A percentile compares a stretch with the other conserved stretches of the same genome.
Evolutionary conservation across 2,113 vertebrate genomes (phyloP).

Genomic region (Spea bombifrons): DNA sequence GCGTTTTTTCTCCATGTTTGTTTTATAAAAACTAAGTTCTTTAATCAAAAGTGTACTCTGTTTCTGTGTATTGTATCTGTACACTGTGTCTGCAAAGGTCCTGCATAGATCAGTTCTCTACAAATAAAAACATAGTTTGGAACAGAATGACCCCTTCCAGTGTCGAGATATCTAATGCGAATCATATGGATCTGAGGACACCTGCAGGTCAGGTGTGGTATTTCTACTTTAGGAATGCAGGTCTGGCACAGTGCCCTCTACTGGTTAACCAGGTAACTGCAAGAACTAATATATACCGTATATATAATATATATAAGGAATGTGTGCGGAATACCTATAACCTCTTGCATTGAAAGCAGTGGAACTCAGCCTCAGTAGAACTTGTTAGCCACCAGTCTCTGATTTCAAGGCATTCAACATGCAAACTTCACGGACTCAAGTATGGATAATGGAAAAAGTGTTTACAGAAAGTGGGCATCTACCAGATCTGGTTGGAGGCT

Average conservation of each 20-base stretch:
- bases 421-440: too few relatives aligned
- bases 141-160: conserved; percentile 18
- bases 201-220: conserved; percentile 23
- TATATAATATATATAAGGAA: too few relatives aligned
- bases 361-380: too few relatives aligned
- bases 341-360: too few relatives aligned
- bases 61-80: conserved; percentile 44
- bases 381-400: too few relatives aligned
- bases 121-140: conserved; percentile 41
- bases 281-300: not conserved
- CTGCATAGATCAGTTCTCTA: conserved; percentile 26
- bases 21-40: conserved; percentile 5
- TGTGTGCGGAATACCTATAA: too few relatives aligned
- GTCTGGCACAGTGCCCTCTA: not conserved
- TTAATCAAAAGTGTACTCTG: conserved; percentile 23
- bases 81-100: conserved; percentile 38
- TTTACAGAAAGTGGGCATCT: too few relatives aligned
- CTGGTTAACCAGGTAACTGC: not conserved
- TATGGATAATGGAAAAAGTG: too few relatives aligned
- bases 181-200: conserved; percentile 16
- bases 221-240: not conserved
- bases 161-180: not conserved
- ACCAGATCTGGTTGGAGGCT: too few relatives aligned
- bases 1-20: conserved; percentile 20
- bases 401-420: too few relatives aligned